Base-by-base conservation (phyloP, 1,140 invertebrate genomes). In the Drosophila teissieri region DNA sequence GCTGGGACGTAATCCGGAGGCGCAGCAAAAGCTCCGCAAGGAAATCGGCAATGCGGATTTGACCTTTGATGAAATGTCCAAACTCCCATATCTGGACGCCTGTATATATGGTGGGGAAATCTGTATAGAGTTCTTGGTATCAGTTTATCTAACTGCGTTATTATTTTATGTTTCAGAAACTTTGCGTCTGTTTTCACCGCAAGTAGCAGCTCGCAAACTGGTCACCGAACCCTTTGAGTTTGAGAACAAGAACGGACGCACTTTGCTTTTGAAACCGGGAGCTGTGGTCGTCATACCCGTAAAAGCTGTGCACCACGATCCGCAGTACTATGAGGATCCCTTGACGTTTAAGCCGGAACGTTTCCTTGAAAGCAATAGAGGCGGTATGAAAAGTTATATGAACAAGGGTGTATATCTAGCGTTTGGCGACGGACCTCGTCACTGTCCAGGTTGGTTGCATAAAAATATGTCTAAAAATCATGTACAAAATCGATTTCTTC, bases 311-410 rank as follows among this genome's bases (percentile, higher is more conserved):
- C 95, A 95, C 40, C 91, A 92, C 12, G 95, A 97, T 83, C 92
- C 94, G 1, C 82, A 94, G 44, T 94, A 95, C 73, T 97, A 94
- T 74, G 83, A 81, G 11, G 85, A 96, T 31, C 95, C 95, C 0
- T 93, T 95, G 10, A 68, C 81, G 10, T 96, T 94, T 78, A 92
- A 94, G 73, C 96, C 96, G 0, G 95, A 96, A 52, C 91, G 95
- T 54, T 96, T 96, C 82, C 80, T 88, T 92, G 70, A 83, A 8
- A 24, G 12, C 1, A 81, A 81, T 17, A 85, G 85, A 2, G 90
- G 89, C 0, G 89, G 81, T 73, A 12, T 92, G 15, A 91, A 92
- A 12, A 70, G 78, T 8, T 88, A 93, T 48, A 82, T 92, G 36
- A 72, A 92, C n/a, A 88, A 84, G 5, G 93, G 90, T 15, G 91